phyloP scores from a whole-genome alignment of 2,113 vertebrate species.

The Variabilichromis moorii region DNA sequence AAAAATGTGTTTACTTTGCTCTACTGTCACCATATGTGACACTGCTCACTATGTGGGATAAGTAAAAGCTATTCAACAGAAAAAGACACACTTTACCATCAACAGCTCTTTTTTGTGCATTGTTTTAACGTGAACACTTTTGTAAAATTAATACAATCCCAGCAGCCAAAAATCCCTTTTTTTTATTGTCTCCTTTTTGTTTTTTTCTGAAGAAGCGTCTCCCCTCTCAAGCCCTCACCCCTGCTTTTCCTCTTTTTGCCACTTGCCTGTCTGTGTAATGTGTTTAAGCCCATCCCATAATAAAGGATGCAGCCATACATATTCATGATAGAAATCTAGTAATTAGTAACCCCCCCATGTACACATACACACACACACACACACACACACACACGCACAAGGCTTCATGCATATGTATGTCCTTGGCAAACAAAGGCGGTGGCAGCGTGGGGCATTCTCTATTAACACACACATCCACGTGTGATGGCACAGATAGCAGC shows the following conservation, averaged over 20 bases:
- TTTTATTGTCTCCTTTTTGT: background rate
- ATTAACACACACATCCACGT: slow-evolving; percentile 73
- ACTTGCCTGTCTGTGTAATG: slow-evolving; percentile 65
- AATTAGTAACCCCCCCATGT: slow-evolving; percentile 72
- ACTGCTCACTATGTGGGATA: background rate
- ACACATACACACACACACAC: background rate
- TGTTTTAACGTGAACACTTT: background rate
- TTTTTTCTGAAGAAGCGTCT: slow-evolving; percentile 37
- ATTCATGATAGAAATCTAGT: slow-evolving; percentile 81
- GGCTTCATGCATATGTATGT: slow-evolving; percentile 78
- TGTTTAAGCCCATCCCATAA: slow-evolving; percentile 73
- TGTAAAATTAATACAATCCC: slow-evolving; percentile 10
- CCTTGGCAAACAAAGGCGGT: slow-evolving; percentile 75
- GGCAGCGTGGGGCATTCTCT: slow-evolving; percentile 71
- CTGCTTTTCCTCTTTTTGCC: slow-evolving; percentile 40
- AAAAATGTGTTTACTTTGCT: background rate
- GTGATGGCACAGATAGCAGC: slow-evolving; percentile 73
- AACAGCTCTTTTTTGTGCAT: background rate
- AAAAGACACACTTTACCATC: background rate
- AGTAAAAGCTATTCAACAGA: background rate
- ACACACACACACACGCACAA: slow-evolving; percentile 1
- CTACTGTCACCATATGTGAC: too few relatives aligned
- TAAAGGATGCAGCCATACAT: slow-evolving; percentile 79
- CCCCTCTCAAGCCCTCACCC: slow-evolving; percentile 33
- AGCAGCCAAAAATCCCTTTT: slow-evolving; percentile 7